Evolutionary conservation across 2,888 invertebrate species (phyloP).

Genomic region (Eurytoma adleriae): DNA sequence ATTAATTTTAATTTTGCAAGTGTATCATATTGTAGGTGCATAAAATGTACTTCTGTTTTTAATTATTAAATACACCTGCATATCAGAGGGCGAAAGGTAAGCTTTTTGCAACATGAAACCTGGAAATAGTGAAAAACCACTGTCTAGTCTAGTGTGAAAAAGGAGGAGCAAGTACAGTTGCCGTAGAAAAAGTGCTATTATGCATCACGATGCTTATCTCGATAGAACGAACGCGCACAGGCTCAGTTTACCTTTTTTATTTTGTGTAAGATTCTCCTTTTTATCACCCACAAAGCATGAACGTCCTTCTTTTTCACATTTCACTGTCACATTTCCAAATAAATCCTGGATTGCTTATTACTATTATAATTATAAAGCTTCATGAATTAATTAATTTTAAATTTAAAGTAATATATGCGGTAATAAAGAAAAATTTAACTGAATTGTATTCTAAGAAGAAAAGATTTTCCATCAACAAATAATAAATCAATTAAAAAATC

Average conservation of each 20-base stretch:
- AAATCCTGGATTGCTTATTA: constrained; percentile 25
- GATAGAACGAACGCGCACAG: constrained; percentile 37
- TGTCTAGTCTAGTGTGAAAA: neutral
- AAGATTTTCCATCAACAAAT: too few species aligned
- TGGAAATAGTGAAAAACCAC: constrained; percentile 34
- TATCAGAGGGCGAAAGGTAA: too few species aligned
- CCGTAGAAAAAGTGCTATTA: constrained; percentile 45
- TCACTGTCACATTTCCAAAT: constrained; percentile 4
- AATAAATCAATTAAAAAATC: too few species aligned
- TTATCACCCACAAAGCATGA: neutral
- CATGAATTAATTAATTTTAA: too few species aligned
- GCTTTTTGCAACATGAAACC: neutral
- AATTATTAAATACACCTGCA: too few species aligned
- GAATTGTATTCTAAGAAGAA: too few species aligned
- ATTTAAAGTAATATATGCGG: too few species aligned
- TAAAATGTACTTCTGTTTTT: too few species aligned
- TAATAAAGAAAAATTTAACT: too few species aligned
- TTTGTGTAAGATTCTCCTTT: neutral
- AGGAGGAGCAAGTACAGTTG: neutral
- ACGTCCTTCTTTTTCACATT: neutral
- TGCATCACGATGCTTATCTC: constrained; percentile 54
- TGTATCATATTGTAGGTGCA: too few species aligned
- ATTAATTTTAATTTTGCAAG: too few species aligned
- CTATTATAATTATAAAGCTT: too few species aligned
- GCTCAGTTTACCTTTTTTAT: constrained; percentile 22